A percentile compares a stretch with the other conserved stretches of the same genome.
These are phyloP conservation scores for Anas bahamensis DNA, from an alignment of 2,797 vertebrate genomes.

Conservation along the genomic window DNA sequence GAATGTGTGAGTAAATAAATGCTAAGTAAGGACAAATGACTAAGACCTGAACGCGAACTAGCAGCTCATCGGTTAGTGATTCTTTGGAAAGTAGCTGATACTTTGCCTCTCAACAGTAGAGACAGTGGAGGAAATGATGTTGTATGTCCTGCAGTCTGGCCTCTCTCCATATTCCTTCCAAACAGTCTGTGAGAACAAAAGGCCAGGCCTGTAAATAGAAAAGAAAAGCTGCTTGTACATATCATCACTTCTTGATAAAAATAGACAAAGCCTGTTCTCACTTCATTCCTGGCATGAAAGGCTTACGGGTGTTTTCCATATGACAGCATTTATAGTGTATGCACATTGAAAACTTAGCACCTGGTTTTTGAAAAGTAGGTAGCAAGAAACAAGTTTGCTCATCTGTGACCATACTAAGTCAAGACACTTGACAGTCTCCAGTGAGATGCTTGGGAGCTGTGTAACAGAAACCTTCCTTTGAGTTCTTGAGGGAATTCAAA, in stretches of 20 bases:
- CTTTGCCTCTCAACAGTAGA: not conserved
- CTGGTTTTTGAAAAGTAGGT: not conserved
- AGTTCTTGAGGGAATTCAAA: not conserved
- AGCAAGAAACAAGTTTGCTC: not conserved
- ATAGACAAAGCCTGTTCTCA: slow-evolving; percentile 9
- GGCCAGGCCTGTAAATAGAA: not conserved
- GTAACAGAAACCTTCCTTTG: not conserved
- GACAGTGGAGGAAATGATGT: not conserved
- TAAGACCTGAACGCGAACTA: not conserved
- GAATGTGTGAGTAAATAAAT: not conserved
- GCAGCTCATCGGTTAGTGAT: not conserved
- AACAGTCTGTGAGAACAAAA: not conserved
- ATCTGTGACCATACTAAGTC: not conserved
- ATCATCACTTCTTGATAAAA: not conserved
- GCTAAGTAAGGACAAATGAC: not conserved
- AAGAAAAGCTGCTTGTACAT: not conserved
- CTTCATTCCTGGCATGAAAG: not conserved
- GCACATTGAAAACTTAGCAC: not conserved
- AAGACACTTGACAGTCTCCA: not conserved
- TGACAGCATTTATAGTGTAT: not conserved
- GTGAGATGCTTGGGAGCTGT: not conserved
- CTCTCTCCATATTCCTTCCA: not conserved
- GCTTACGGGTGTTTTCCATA: not conserved
- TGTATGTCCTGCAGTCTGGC: not conserved
- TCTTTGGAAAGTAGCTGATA: not conserved